phyloP scores from a whole-genome alignment of 2,888 invertebrate genomes.

The Rhopalosiphum nymphaeae region DNA sequence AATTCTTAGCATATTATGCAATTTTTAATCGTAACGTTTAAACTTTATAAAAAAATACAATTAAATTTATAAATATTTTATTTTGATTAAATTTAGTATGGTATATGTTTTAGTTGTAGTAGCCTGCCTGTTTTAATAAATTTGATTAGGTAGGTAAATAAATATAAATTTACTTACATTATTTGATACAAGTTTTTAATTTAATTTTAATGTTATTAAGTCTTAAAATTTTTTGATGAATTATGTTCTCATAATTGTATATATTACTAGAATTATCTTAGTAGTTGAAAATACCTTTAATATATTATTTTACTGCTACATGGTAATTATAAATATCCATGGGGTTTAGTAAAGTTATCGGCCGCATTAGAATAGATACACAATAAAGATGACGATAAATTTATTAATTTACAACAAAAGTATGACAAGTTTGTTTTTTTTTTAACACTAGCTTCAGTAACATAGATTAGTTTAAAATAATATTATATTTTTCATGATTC shows the following conservation, averaged over 20 bases:
- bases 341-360: background rate
- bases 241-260: background rate
- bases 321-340: background rate
- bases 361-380: background rate
- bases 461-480: too few relatives aligned
- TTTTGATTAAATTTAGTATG: background rate
- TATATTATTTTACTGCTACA: background rate
- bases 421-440: background rate
- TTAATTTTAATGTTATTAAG: background rate
- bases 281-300: background rate
- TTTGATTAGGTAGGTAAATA: background rate
- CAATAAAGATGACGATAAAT: background rate
- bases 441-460: too few relatives aligned
- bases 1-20: background rate
- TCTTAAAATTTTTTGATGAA: background rate
- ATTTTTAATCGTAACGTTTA: background rate
- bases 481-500: too few relatives aligned
- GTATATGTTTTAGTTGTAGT: too few relatives aligned
- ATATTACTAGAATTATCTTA: background rate
- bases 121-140: background rate
- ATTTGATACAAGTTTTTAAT: background rate
- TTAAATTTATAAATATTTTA: background rate
- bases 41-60: background rate
- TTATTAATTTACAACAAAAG: background rate
- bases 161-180: background rate